Conservation (phyloP, 2,888 invertebrate genomes). For the Cryptus viduatorius region DNA sequence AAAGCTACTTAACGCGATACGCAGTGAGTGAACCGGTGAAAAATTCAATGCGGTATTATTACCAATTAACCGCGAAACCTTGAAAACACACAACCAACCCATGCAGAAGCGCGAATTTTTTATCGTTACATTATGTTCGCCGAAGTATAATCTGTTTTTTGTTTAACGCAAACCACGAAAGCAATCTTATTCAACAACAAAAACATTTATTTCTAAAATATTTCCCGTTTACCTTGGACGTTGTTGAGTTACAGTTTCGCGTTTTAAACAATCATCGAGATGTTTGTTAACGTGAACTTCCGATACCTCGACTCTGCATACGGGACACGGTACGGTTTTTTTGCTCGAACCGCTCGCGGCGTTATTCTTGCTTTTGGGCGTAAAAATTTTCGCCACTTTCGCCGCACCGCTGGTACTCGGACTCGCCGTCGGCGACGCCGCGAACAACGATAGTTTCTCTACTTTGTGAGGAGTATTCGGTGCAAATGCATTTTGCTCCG, state of each 20-base stretch:
- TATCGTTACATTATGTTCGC: too few species aligned
- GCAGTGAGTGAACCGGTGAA: neutral
- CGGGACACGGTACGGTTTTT: constrained; percentile 85
- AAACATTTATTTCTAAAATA: too few species aligned
- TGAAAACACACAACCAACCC: neutral
- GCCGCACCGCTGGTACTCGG: constrained; percentile 75
- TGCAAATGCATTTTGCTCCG: neutral
- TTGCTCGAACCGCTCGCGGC: constrained; percentile 22
- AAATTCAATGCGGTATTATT: neutral
- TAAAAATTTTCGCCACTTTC: constrained; percentile 76
- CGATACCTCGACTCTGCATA: constrained; percentile 85
- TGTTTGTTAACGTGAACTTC: constrained; percentile 85
- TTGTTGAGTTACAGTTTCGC: constrained; percentile 70
- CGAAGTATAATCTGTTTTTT: too few species aligned
- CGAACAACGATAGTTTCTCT: neutral
- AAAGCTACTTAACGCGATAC: neutral
- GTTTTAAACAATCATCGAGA: constrained; percentile 85
- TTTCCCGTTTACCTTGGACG: constrained; percentile 65
- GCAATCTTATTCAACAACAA: too few species aligned
- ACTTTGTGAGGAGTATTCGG: neutral
- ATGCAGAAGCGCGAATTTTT: neutral
- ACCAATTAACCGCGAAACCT: neutral
- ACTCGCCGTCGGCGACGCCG: constrained; percentile 61
- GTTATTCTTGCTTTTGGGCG: constrained; percentile 75
- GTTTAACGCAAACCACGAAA: neutral